Conservation (phyloP, 2,113 vertebrate genomes). For the Oceanites oceanicus region DNA sequence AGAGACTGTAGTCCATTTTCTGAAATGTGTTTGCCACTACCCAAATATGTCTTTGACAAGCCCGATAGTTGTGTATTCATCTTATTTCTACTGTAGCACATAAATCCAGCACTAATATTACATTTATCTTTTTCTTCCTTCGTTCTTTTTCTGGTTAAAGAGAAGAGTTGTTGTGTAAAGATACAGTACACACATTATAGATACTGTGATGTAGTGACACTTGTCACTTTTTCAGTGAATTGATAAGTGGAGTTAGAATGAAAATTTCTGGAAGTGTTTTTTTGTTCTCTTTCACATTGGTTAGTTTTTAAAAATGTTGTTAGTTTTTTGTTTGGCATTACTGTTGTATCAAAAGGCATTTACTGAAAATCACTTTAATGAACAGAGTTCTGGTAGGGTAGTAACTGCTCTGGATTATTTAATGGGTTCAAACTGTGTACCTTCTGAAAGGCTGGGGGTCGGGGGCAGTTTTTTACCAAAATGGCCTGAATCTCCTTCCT, state of each 20-base stretch:
- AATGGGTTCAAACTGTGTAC: not conserved
- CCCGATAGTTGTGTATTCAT: slow-evolving; percentile 27
- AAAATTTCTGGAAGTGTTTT: slow-evolving; percentile 14
- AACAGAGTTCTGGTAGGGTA: not conserved
- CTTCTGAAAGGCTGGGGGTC: not conserved
- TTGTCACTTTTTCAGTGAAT: not conserved
- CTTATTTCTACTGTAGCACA: not conserved
- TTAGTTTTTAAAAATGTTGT: not conserved
- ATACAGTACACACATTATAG: not conserved
- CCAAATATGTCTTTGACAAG: slow-evolving; percentile 21
- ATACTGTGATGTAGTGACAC: not conserved
- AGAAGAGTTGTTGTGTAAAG: slow-evolving; percentile 34
- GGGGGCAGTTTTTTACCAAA: not conserved
- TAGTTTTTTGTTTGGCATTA: not conserved
- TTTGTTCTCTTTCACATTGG: not conserved
- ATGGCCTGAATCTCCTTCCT: not conserved
- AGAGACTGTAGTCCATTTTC: slow-evolving; percentile 1
- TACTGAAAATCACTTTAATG: not conserved
- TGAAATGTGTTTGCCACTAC: slow-evolving; percentile 28
- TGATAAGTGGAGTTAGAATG: slow-evolving; percentile 2
- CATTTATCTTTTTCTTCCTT: slow-evolving; percentile 33
- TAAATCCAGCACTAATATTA: slow-evolving; percentile 3
- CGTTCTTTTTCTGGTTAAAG: slow-evolving; percentile 21
- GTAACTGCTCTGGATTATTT: not conserved
- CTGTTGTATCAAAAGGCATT: not conserved